These are phyloP conservation scores for Eurytoma adleriae DNA, from an alignment of 2,888 invertebrate genomes.

Conservation along the genomic window DNA sequence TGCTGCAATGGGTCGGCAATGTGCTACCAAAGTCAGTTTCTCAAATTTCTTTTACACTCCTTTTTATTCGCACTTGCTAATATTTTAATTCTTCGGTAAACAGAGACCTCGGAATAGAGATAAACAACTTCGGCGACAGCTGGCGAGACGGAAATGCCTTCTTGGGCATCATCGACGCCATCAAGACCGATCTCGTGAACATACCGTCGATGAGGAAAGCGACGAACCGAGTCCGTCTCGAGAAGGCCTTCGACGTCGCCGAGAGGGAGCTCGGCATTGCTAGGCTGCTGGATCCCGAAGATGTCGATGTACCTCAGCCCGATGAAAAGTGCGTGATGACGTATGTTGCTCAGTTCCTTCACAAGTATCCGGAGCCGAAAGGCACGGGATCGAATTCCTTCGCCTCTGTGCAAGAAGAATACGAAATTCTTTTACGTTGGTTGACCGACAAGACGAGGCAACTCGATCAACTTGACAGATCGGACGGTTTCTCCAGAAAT, in stretches of 20 bases:
- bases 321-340: slow-evolving; percentile 99
- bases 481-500: slow-evolving; percentile 85
- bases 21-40: slow-evolving; percentile 86
- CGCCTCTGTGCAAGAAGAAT: slow-evolving; percentile 88
- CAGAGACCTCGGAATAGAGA: slow-evolving; percentile 91
- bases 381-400: slow-evolving; percentile 85
- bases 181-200: slow-evolving; percentile 94
- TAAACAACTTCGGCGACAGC: slow-evolving; percentile 95
- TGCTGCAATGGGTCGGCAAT: slow-evolving; percentile 96
- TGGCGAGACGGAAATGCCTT: slow-evolving; percentile 98
- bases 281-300: slow-evolving; percentile 94
- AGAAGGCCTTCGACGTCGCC: slow-evolving; percentile 95
- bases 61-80: not conserved
- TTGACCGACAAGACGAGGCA: slow-evolving; percentile 86
- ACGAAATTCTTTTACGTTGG: slow-evolving; percentile 89
- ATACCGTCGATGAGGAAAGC: slow-evolving; percentile 87
- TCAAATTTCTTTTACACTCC: not conserved
- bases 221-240: slow-evolving; percentile 89
- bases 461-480: slow-evolving; percentile 86
- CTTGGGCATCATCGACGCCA: slow-evolving; percentile 95
- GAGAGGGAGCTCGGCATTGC: slow-evolving; percentile 95
- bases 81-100: slow-evolving; percentile 35
- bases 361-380: slow-evolving; percentile 94
- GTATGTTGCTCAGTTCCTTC: slow-evolving; percentile 97
- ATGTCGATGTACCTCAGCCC: slow-evolving; percentile 96